phyloP scores from a whole-genome alignment of 1,140 invertebrate species.

The Calosoma granatense region DNA sequence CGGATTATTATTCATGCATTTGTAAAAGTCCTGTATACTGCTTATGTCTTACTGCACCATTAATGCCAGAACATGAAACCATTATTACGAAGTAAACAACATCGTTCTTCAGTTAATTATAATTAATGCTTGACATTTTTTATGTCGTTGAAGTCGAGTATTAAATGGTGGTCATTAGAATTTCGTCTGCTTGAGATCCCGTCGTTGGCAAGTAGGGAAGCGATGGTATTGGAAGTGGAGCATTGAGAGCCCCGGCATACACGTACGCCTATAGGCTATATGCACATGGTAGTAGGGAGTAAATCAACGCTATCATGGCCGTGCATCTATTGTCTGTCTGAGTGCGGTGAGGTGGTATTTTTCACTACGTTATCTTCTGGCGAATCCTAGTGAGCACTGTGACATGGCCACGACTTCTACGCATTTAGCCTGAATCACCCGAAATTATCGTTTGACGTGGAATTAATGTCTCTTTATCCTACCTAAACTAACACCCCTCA shows the following conservation, averaged over 20 bases:
- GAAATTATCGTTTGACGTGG: constrained; percentile 1
- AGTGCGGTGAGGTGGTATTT: not conserved
- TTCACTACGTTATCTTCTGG: constrained; percentile 3
- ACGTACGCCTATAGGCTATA: not conserved
- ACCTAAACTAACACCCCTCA: no score
- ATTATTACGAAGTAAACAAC: constrained; percentile 3
- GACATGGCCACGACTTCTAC: constrained; percentile 2
- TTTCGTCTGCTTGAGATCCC: not conserved
- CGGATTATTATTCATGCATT: no score
- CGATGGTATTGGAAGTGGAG: no score
- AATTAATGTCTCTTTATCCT: constrained; percentile 4
- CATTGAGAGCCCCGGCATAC: no score
- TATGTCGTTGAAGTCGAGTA: not conserved
- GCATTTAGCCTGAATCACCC: constrained; percentile 1
- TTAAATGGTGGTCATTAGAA: not conserved
- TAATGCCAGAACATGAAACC: constrained; percentile 2
- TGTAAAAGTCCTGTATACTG: no score
- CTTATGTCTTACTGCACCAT: not conserved
- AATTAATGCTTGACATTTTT: constrained; percentile 3
- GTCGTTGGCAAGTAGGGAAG: no score
- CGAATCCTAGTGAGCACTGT: not conserved
- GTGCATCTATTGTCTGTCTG: constrained; percentile 7
- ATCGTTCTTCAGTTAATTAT: not conserved
- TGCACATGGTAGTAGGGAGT: not conserved
- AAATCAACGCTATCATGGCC: not conserved